These are phyloP conservation scores for Apostichopus parvimensis DNA, from an alignment of 35 echinoderm and acorn worm genomes.

Conservation along the genomic window DNA sequence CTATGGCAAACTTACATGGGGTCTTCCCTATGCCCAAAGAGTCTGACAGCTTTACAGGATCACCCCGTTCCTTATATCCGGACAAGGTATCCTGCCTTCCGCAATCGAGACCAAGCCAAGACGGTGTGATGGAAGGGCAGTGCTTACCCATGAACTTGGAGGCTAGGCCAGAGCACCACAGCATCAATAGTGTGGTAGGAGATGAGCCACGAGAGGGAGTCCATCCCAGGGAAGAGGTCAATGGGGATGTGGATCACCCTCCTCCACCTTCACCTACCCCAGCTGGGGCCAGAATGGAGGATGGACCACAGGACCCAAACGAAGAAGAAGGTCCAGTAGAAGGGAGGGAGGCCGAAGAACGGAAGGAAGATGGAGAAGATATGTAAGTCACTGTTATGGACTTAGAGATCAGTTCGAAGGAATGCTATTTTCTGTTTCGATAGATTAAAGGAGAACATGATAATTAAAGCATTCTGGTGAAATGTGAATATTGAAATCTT, in stretches of 20 bases:
- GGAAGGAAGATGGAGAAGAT: slow-evolving; percentile 24
- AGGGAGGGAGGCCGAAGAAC: slow-evolving; percentile 1
- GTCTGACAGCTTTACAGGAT: slow-evolving; percentile 29
- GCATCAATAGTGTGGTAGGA: slow-evolving; percentile 12
- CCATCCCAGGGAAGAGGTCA: slow-evolving; percentile 22
- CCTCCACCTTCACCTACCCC: neutral
- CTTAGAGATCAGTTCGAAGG: too few species aligned
- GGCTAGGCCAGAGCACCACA: slow-evolving; percentile 28
- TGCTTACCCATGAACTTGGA: slow-evolving; percentile 24
- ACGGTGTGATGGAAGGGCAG: neutral
- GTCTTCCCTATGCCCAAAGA: slow-evolving; percentile 41
- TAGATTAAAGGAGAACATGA: too few species aligned
- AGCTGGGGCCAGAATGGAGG: neutral
- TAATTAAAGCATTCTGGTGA: too few species aligned
- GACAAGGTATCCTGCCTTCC: neutral
- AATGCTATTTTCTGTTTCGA: too few species aligned
- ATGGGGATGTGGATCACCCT: neutral
- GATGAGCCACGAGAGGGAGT: slow-evolving; percentile 3
- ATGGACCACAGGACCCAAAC: neutral
- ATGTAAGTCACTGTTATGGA: neutral
- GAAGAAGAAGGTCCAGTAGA: slow-evolving; percentile 23
- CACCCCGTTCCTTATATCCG: neutral
- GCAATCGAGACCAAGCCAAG: neutral
- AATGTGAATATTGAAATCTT: too few species aligned
- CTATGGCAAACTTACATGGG: slow-evolving; percentile 28